Conservation (phyloP, 2,888 invertebrate species). For the Perizoma affinitatum region DNA sequence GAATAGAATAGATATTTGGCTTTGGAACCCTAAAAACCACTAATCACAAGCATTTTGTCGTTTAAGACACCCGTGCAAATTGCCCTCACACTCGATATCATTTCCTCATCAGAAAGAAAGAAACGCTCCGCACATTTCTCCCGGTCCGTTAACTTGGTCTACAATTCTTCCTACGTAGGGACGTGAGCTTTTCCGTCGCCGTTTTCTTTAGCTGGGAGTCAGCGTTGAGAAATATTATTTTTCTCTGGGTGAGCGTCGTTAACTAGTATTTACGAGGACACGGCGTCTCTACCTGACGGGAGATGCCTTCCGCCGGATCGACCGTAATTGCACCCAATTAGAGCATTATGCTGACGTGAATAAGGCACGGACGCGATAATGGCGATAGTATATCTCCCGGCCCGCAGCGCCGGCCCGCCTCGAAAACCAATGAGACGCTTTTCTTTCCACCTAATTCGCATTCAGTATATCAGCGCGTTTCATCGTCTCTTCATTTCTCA, state of each 20-base stretch:
- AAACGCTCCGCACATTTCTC: conserved; percentile 61
- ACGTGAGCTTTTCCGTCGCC: conserved; percentile 70
- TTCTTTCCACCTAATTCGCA: conserved; percentile 71
- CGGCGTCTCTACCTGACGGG: conserved; percentile 76
- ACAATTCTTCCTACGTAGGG: conserved; percentile 67
- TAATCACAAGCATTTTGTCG: conserved; percentile 42
- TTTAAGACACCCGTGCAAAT: conserved; percentile 49
- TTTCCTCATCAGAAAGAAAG: conserved; percentile 59
- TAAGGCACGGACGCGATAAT: conserved; percentile 79
- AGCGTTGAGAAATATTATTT: conserved; percentile 79
- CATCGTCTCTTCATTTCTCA: conserved; percentile 70
- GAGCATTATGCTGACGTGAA: conserved; percentile 83
- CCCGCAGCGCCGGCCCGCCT: conserved; percentile 41
- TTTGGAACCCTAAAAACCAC: conserved; percentile 34
- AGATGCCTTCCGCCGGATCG: conserved; percentile 74
- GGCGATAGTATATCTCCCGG: conserved; percentile 76
- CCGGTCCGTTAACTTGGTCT: conserved; percentile 66
- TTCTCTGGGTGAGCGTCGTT: conserved; percentile 73
- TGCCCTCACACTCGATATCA: conserved; percentile 56
- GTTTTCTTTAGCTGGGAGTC: conserved; percentile 69
- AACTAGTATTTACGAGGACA: conserved; percentile 82
- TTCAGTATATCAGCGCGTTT: conserved; percentile 67
- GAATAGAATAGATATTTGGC: no score
- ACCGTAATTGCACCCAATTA: conserved; percentile 82
- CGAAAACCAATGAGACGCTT: conserved; percentile 65